Evolutionary conservation across 2,888 invertebrate genomes (phyloP).

Genomic region (Trichacis sp.): DNA sequence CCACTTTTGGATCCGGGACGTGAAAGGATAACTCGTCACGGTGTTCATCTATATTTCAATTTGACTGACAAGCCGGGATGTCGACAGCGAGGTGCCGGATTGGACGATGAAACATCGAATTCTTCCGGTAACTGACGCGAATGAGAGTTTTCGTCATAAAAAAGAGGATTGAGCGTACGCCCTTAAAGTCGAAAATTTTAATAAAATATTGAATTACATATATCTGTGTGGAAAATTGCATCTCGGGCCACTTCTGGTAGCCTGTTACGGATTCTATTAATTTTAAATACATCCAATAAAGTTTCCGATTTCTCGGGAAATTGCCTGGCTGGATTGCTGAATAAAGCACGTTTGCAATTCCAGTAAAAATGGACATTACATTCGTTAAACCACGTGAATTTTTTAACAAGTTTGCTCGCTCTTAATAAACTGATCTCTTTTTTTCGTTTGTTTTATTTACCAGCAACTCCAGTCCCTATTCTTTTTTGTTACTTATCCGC

Average conservation of each 20-base stretch:
- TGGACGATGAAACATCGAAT: not conserved
- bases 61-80: constrained; percentile 45
- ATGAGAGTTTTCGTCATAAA: not conserved
- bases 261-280: not conserved
- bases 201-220: not conserved
- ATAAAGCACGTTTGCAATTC: too few relatives aligned
- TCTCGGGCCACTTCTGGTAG: not conserved
- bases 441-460: too few relatives aligned
- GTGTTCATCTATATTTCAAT: constrained; percentile 46
- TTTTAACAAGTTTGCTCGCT: too few relatives aligned
- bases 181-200: not conserved
- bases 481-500: too few relatives aligned
- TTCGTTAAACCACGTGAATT: too few relatives aligned
- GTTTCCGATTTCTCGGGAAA: too few relatives aligned
- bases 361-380: constrained; percentile 5
- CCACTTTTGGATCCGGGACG: constrained; percentile 38
- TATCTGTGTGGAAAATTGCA: not conserved
- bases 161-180: not conserved
- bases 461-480: too few relatives aligned
- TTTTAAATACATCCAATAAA: not conserved
- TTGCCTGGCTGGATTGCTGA: too few relatives aligned
- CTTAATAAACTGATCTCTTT: not conserved
- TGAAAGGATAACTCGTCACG: constrained; percentile 44
- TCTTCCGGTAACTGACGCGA: not conserved
- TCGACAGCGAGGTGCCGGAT: constrained; percentile 17